A percentile compares a stretch with the other conserved stretches of the same genome.
phyloP scores from a whole-genome alignment of 2,797 vertebrate species.

The Syngnathus rostellatus region DNA sequence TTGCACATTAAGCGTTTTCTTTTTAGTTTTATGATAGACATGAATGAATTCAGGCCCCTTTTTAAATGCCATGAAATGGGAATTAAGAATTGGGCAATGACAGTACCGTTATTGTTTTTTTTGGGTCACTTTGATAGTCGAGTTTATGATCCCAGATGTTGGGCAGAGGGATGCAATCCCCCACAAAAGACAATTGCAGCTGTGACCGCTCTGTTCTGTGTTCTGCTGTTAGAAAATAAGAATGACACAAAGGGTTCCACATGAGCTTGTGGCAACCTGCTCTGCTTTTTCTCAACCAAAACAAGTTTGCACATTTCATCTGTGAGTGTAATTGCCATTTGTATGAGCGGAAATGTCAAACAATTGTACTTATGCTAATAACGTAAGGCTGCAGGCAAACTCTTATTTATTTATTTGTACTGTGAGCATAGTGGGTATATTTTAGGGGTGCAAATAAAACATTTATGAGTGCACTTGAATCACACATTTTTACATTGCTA shows the following conservation, averaged over 20 bases:
- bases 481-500: too few relatives aligned
- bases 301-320: not conserved
- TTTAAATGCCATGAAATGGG: not conserved
- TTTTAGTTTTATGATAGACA: slow-evolving; percentile 21
- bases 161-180: slow-evolving; percentile 45
- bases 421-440: too few relatives aligned
- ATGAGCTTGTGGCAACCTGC: slow-evolving; percentile 13
- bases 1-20: not conserved
- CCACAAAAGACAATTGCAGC: slow-evolving; percentile 32
- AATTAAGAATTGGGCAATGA: slow-evolving; percentile 22
- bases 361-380: not conserved
- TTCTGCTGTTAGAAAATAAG: slow-evolving; percentile 30
- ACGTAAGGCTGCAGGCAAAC: not conserved
- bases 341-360: not conserved
- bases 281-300: slow-evolving; percentile 10
- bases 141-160: slow-evolving; percentile 62
- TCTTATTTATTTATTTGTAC: too few relatives aligned
- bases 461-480: too few relatives aligned
- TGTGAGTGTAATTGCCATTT: not conserved
- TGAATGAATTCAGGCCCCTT: slow-evolving; percentile 11
- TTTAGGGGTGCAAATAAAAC: too few relatives aligned
- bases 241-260: slow-evolving; percentile 5
- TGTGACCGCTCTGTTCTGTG: slow-evolving; percentile 43
- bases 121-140: slow-evolving; percentile 42
- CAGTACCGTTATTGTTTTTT: slow-evolving; percentile 44